Evolutionary conservation across 2,113 vertebrate species (phyloP), one percentile per base, ranked within the genome.

Genomic region (Triplophysa tibetana): DNA sequence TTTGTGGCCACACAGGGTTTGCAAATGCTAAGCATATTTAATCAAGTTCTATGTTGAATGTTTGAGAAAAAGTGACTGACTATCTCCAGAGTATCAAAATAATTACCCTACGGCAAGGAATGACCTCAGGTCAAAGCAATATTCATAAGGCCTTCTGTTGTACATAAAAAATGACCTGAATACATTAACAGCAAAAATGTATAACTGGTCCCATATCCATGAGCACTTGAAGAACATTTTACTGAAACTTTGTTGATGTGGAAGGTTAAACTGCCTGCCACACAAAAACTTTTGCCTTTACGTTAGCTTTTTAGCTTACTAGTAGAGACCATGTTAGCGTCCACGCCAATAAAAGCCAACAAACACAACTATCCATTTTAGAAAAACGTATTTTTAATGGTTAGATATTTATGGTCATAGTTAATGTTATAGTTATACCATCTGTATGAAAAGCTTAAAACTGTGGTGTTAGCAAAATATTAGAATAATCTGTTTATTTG

Each of bases 141-240:
- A 84, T 84, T 85, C 82, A 82, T 80, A 77, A 87, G 80, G 70
- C 64, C 76, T 78, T 77, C 64, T 78, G 67, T 77, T 68, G 70
- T 85, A 62, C 77, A 85, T 84, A 81, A 85, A 82, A 43, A 82
- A 83, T 82, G 80, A 85, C 77, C 82, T 56, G 84, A 85, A 84
- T 85, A 68, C 76, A 78, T 87, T 82, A 80, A 61, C 72, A 75
- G 54, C 16, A 69, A 65, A 61, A 70, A 78, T 74, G 60, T 77
- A 75, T 70, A 50, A 63, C 58, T 3, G 1, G 41, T 73, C 52
- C 41, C 63, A 65, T 58, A 23, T 52, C 73, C 77, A 73, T 50
- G 48, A 80, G 75, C 17, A 9, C 19, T 78, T 70, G 52, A 19
- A 50, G 33, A 54, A 66, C 29, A 29, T 56, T 43, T 29, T 70